Evolutionary conservation across 2,797 vertebrate species (phyloP), one percentile per base, ranked within the genome.

Genomic region (Siniperca scherzeri): DNA sequence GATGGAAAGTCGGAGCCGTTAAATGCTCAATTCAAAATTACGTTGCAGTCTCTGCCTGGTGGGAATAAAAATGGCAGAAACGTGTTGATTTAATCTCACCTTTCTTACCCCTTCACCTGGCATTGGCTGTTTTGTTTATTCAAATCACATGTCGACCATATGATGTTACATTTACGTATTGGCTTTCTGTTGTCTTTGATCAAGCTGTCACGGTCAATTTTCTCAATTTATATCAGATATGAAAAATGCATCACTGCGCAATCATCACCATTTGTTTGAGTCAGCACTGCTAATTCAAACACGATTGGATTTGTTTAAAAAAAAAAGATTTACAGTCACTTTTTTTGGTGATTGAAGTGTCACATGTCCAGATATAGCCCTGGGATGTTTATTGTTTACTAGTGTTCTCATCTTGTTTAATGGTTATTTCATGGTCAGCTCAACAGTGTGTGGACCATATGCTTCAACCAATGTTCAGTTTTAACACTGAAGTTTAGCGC

Each of bases 401-500:
- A 4, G 25, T 40, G 21, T 68, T 65, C 27, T 81, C 69, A 64
- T 67, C 50, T 27, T 44, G 22, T 76, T 67, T 48, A 77, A 85
- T 62, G 74, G 72, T 38, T 27, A 8, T 73, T 67, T 82, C 65
- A 71, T 11, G 65, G 67, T 70, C 74, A 21, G 64, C 46, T 71
- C 59, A 9, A 2, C 72, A 85, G 89, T 83, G 76, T 88, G 90
- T 56, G 21, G 50, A 38, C 82, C 87, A 88, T 33, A 86, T 90
- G 89, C 59, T 69, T 27, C 17, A 4, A 13, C 40, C 74, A 48
- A 16, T 12, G 1, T 33, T 59, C 60, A 33, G 17, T 71, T 81
- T 25, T 33, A 44, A 76, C 69, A 33, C 55, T 52, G 10, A 55
- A 17, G 42, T 27, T 76, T 67, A 81, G 72, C 53, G 64, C 27